phyloP scores from a whole-genome alignment of 1,140 invertebrate species.

The Drosophila teissieri region DNA sequence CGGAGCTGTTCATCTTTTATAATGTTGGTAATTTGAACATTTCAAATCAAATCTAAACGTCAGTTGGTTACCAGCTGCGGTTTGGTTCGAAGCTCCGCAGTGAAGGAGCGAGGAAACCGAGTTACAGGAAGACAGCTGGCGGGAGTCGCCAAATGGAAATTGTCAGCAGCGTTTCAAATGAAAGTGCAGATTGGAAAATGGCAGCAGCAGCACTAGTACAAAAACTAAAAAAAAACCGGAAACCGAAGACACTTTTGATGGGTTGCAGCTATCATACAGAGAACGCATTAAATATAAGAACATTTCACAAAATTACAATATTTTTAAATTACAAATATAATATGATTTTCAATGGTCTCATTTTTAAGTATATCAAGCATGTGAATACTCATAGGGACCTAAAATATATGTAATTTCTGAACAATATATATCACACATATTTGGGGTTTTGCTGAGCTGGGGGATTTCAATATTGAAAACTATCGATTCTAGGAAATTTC shows the following conservation, averaged over 20 bases:
- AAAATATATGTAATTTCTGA: too few species aligned
- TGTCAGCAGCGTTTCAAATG: constrained; percentile 78
- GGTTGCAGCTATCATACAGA: constrained; percentile 43
- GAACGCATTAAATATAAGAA: background rate
- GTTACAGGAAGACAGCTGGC: constrained; percentile 14
- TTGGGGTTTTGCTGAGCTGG: background rate
- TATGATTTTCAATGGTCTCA: too few species aligned
- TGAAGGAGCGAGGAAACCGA: constrained; percentile 2
- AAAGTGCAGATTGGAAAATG: constrained; percentile 81
- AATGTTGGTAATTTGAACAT: constrained; percentile 83
- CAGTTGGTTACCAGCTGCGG: constrained; percentile 79
- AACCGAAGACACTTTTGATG: constrained; percentile 68
- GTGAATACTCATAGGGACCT: too few species aligned
- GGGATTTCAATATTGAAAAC: background rate
- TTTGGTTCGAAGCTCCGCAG: constrained; percentile 31
- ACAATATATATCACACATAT: too few species aligned
- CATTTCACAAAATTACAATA: too few species aligned
- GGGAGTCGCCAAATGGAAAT: constrained; percentile 71
- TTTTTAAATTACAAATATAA: too few species aligned
- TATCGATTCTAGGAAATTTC: background rate
- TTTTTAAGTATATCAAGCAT: too few species aligned
- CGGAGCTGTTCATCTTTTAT: constrained; percentile 74
- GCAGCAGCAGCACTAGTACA: constrained; percentile 42
- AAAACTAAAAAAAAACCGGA: constrained; percentile 24
- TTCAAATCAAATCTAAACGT: constrained; percentile 81